phyloP scores from a whole-genome alignment of 2,113 vertebrate species.

The Patagioenas fasciata region DNA sequence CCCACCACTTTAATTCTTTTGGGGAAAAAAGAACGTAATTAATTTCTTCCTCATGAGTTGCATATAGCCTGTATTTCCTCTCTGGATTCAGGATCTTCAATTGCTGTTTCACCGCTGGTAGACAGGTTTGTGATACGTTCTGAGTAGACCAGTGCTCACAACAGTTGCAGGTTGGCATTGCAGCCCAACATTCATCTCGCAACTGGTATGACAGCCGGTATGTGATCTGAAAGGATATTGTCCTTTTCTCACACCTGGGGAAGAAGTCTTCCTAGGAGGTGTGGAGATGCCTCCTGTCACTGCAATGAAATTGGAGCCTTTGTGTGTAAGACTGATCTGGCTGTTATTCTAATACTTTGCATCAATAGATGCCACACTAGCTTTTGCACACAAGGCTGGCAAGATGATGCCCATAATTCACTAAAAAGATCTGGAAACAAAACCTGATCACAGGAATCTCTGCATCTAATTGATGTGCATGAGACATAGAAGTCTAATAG shows the following conservation, averaged over 20 bases:
- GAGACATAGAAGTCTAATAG: neutral
- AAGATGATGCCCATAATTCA: neutral
- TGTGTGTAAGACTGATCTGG: too few species aligned
- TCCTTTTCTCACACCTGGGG: neutral
- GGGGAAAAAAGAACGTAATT: accelerated
- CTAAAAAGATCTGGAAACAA: neutral
- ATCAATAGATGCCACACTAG: neutral
- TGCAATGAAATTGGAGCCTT: neutral
- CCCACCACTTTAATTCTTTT: neutral
- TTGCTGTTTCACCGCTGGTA: neutral
- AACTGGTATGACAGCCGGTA: neutral
- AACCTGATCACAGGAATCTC: neutral
- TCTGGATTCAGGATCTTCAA: neutral
- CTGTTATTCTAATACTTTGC: neutral
- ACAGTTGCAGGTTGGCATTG: neutral
- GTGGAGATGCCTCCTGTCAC: neutral
- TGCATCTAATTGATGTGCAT: neutral
- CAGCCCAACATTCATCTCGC: neutral
- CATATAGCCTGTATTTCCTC: neutral
- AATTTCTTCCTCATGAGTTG: neutral
- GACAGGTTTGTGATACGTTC: neutral
- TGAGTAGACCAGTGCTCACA: neutral
- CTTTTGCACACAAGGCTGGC: neutral
- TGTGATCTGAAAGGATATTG: neutral
- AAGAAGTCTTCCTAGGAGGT: neutral